Evolutionary conservation across 2,797 vertebrate species (phyloP).

Genomic region (Delichon dasypus): DNA sequence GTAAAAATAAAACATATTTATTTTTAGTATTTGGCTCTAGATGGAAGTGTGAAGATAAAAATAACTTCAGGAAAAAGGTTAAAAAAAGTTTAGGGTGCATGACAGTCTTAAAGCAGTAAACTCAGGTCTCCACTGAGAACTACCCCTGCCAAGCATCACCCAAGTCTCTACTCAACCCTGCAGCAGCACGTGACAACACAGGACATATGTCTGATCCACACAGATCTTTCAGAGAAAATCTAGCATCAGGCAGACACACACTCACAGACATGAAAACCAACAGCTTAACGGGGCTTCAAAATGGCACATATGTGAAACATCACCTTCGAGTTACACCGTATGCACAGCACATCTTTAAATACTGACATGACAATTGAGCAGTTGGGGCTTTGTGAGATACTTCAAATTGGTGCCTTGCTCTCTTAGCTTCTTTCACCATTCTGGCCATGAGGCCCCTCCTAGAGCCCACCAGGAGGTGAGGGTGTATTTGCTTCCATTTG

Average conservation of each 20-base stretch:
- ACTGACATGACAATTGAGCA: slow-evolving; percentile 1
- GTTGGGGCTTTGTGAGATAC: neutral
- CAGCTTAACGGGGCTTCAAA: slow-evolving; percentile 11
- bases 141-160: neutral
- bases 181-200: neutral
- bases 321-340: slow-evolving; percentile 5
- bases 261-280: slow-evolving; percentile 21
- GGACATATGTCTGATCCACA: neutral
- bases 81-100: neutral
- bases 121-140: neutral
- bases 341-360: neutral
- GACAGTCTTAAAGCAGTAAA: neutral
- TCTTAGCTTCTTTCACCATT: neutral
- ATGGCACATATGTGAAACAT: slow-evolving; percentile 41
- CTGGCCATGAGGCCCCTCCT: neutral
- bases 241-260: slow-evolving; percentile 32
- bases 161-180: neutral
- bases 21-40: slow-evolving; percentile 38
- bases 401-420: neutral
- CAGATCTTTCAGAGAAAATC: slow-evolving; percentile 4
- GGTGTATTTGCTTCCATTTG: neutral
- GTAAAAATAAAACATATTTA: slow-evolving; percentile 33
- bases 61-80: neutral
- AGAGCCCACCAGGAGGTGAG: neutral
- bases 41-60: slow-evolving; percentile 23